Evolutionary conservation across 1,140 invertebrate species (phyloP), one percentile per base, ranked within the genome.

Genomic region (Magallana gigas): DNA sequence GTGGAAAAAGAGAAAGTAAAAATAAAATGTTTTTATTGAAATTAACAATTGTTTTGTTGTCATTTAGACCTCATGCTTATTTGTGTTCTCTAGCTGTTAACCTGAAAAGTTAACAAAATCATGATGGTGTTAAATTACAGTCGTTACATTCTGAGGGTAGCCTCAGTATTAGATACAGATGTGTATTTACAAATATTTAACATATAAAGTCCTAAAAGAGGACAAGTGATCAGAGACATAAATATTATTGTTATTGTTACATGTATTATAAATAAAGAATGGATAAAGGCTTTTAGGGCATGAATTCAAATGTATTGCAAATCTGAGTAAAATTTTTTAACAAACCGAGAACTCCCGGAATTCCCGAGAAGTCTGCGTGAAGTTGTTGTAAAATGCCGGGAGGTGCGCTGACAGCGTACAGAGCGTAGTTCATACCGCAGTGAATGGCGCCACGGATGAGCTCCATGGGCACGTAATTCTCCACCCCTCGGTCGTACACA

Each of bases 381-480:
- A 88, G n/a, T 18, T 16, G 16, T 8, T 85, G 57, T 16, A 85
- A 9, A 14, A 88, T 68, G n/a, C 29, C 16, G 12, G 58, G 57
- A 11, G 68, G 57, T 1, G 83, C 23, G 8, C 85, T 88, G 0
- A 88, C 48, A 29, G 83, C 87, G 64, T 88, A 88, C 84, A 88
- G 36, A 12, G 87, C 83, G 9, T 81, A 85, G 1, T 57, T 58
- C 84, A 64, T 88, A 60, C 87, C 83, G 64, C 87, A 88, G 36
- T 56, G 64, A 5, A 88, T 84, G n/a, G 81, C 18, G 48, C 83
- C 87, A 58, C 85, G 87, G 16, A 88, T 81, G 23, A 88, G 68
- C 29, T 88, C 87, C 48, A 88, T 14, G 7, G 87, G 87, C n/a
- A 88, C 80, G 18, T 88, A 88, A 81, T 85, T 88, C 4, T 80